Evolutionary conservation across 2,797 vertebrate species (phyloP), one percentile per base, ranked within the genome.

Genomic region (Bradypus variegatus): DNA sequence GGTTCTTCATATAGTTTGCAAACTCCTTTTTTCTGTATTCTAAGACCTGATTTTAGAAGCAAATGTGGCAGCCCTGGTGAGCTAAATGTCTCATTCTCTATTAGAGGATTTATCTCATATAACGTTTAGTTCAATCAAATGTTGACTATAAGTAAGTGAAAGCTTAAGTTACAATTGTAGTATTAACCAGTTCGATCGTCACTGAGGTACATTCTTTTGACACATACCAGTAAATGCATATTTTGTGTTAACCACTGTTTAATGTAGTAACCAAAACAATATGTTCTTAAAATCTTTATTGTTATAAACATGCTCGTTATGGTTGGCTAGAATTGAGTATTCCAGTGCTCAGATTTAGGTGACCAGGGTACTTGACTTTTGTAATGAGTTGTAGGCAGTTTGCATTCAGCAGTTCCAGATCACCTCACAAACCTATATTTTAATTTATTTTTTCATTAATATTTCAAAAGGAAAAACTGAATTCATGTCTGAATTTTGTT

Each of bases 171-270:
- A 53, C 25, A 91, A 29, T 67, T 86, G 67, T 14, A 69, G 36
- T 84, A 87, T 58, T 73, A 80, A 90, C 58, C 64, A 69, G 45
- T 94, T 86, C 65, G 9, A 62, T 86, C 38, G 41, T 91, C 69
- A 94, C 14, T 88, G 69, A 88, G 41, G n/a, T 77, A 87, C n/a
- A 65, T 69, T 90, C 19, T 93, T 90, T 60, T 70, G 36, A 58
- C 0, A 29, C 29, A 3, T 73, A 60, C 25, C 27, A 60, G 31
- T 89, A 83, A 93, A 38, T 69, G 58, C 90, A 6, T 16, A 58
- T 88, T 87, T 62, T 91, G 1, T 92, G 67, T 82, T 91, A 50
- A 76, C 67, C 10, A 65, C 38, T 4, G 19, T 91, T 89, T 87
- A 53, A 53, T 85, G 5, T 81, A 81, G 41, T 67, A 45, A 72